These are phyloP conservation scores for Natator depressus DNA, from an alignment of 2,113 vertebrate genomes.

Conservation along the genomic window DNA sequence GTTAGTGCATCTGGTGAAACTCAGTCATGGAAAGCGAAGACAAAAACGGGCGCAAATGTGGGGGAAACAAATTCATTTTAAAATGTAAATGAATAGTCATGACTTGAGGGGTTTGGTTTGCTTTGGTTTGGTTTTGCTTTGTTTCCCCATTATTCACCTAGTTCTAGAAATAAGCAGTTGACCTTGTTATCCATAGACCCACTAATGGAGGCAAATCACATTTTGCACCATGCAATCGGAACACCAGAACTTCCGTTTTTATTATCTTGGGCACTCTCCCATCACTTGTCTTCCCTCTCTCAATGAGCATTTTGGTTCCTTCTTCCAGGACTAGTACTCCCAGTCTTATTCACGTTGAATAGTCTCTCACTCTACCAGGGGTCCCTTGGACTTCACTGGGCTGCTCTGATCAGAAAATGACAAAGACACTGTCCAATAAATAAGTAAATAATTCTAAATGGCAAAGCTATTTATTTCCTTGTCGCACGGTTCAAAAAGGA, in stretches of 20 bases:
- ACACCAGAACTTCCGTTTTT: neutral
- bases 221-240: neutral
- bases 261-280: neutral
- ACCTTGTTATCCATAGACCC: neutral
- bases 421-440: too few relatives aligned
- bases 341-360: neutral
- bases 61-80: neutral
- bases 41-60: neutral
- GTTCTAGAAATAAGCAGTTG: neutral
- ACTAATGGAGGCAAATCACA: neutral
- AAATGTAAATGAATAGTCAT: neutral
- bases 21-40: neutral
- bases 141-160: neutral
- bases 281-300: neutral
- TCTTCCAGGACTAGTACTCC: neutral
- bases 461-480: neutral
- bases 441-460: neutral
- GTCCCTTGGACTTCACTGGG: neutral
- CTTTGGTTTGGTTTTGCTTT: neutral
- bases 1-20: neutral
- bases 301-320: neutral
- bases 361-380: neutral
- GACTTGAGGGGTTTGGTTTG: neutral
- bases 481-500: neutral
- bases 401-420: neutral